phyloP scores from a whole-genome alignment of 1,140 invertebrate species.

The Odontomachus brunneus region DNA sequence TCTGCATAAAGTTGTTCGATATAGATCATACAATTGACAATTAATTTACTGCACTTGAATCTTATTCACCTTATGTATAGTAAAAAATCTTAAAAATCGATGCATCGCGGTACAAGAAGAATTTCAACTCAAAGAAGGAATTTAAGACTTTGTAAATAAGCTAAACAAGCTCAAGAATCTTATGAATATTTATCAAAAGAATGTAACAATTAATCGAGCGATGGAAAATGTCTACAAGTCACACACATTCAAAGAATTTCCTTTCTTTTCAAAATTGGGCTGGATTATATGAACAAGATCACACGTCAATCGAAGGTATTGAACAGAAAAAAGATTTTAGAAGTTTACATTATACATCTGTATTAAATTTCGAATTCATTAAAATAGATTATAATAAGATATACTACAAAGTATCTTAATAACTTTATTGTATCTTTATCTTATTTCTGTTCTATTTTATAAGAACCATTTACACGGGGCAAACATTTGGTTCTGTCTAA shows the following conservation, averaged over 20 bases:
- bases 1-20: conserved; percentile 42
- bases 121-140: conserved; percentile 41
- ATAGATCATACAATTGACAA: conserved; percentile 52
- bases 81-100: conserved; percentile 46
- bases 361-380: conserved; percentile 34
- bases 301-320: conserved; percentile 23
- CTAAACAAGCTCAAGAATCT: conserved; percentile 6
- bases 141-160: conserved; percentile 20
- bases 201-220: background rate
- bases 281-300: conserved; percentile 44
- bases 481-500: conserved; percentile 50
- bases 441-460: conserved; percentile 48
- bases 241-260: conserved; percentile 24
- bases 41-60: conserved; percentile 41
- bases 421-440: conserved; percentile 49
- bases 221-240: conserved; percentile 29
- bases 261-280: conserved; percentile 34
- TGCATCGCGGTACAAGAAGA: conserved; percentile 60
- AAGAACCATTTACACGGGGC: conserved; percentile 34
- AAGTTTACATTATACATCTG: conserved; percentile 19
- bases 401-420: conserved; percentile 52
- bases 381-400: conserved; percentile 25
- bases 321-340: conserved; percentile 25
- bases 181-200: conserved; percentile 23
- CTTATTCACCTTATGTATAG: background rate